Base-by-base conservation (phyloP, 1,140 invertebrate species). In the Bombus breviceps region DNA sequence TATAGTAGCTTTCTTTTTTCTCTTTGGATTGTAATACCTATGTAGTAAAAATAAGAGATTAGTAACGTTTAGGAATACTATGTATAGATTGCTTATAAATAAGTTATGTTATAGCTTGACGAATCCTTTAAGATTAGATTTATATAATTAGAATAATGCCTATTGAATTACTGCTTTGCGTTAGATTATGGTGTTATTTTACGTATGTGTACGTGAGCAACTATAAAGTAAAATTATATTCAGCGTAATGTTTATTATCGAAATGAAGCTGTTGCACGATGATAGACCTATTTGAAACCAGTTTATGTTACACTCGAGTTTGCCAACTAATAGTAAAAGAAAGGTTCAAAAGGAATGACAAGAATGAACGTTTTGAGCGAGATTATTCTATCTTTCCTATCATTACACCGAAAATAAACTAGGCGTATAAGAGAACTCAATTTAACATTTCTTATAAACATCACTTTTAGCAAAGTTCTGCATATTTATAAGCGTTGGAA, bases 281-380 rank as follows among this genome's bases (percentile, higher is more conserved):
- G 47, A 72, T 72, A 72, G 34, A 34, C 25, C 15, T 32, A 41
- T 81, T 66, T 41, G 4, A 72, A 81, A 81, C 79, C 79, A 39
- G 79, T 81, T 81, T 72, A 37, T 34, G 41, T 47, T 66, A 43
- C 32, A n/a, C 37, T n/a, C 25, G 34, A 41, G 28, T 57, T 41
- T 59, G 22, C 53, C 41, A 34, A 59, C 37, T 59, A 73, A 62
- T 59, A 39, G 28, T 41, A 39, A 18, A 22, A 18, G 28, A 12
- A 32, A 12, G 28, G n/a, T n/a, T 15, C 32, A 41, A 59, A 81
- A 57, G 3, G 28, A 72, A 41, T 25, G 32, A 59, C 13, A 22
- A 6, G 47, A 53, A 22, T 22, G 5, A 53, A 53, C 47, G 47
- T 53, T 69, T 25, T 37, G 3, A 69, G 34, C 37, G 37, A 69